A percentile compares a stretch with the other conserved stretches of the same genome.
Evolutionary conservation across 2,888 invertebrate genomes (phyloP).

Genomic region (Pyrrhosoma nymphula): DNA sequence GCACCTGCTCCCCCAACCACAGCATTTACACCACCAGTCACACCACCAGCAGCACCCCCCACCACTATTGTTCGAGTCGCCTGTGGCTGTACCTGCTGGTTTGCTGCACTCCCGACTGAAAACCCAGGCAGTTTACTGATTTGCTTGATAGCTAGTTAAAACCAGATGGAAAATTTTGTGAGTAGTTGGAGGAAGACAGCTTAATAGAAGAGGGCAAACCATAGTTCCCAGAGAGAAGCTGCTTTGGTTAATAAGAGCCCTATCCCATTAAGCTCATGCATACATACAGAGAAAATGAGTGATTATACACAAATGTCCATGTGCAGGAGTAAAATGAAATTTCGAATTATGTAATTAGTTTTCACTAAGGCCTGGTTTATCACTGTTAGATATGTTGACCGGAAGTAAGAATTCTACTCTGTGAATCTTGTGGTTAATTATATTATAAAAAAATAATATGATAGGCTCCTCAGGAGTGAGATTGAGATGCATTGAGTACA

Average conservation of each 20-base stretch:
- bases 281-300: neutral
- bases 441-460: too few species aligned
- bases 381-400: neutral
- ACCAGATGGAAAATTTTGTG: conserved; percentile 62
- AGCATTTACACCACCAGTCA: conserved; percentile 52
- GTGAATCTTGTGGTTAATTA: neutral
- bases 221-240: conserved; percentile 29
- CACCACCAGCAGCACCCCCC: conserved; percentile 75
- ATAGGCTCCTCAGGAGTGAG: too few species aligned
- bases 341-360: neutral
- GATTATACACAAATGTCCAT: neutral
- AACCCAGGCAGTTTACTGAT: conserved; percentile 67
- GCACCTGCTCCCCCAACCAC: conserved; percentile 70
- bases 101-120: conserved; percentile 59
- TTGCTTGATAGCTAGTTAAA: conserved; percentile 66
- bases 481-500: too few species aligned
- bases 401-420: neutral
- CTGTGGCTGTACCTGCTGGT: conserved; percentile 73
- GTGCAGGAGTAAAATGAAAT: neutral
- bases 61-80: conserved; percentile 80
- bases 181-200: conserved; percentile 48
- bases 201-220: conserved; percentile 53
- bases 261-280: conserved; percentile 27
- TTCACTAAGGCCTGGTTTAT: neutral
- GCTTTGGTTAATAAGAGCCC: conserved; percentile 6